A percentile compares a stretch with the other conserved stretches of the same genome.
These are phyloP conservation scores for Lutraria rhynchaena DNA, from an alignment of 1,140 invertebrate genomes.

Conservation along the genomic window DNA sequence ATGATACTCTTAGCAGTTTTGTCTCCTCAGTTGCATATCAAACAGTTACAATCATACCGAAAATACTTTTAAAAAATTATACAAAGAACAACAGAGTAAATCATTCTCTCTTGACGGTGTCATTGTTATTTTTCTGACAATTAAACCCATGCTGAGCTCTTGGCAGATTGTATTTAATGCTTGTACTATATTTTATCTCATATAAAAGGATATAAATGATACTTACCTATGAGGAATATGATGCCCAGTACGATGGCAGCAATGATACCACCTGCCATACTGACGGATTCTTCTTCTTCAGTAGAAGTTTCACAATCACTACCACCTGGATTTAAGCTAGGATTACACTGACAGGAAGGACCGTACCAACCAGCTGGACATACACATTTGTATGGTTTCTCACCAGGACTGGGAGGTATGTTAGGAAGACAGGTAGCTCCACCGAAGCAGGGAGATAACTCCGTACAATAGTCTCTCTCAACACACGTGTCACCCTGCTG, in stretches of 20 bases:
- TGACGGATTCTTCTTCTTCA: slow-evolving; percentile 57
- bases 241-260: slow-evolving; percentile 75
- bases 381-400: slow-evolving; percentile 26
- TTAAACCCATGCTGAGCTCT: too few relatives aligned
- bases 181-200: too few relatives aligned
- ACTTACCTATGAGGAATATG: slow-evolving; percentile 77
- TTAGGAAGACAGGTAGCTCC: slow-evolving; percentile 53
- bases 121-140: too few relatives aligned
- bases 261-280: slow-evolving; percentile 71
- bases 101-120: too few relatives aligned
- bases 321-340: slow-evolving; percentile 94
- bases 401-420: slow-evolving; percentile 1
- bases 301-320: slow-evolving; percentile 87
- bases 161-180: too few relatives aligned
- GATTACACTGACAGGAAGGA: slow-evolving; percentile 84
- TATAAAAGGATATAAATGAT: too few relatives aligned
- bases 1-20: too few relatives aligned
- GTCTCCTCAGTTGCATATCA: too few relatives aligned
- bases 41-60: too few relatives aligned
- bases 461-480: slow-evolving; percentile 37
- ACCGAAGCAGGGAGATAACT: slow-evolving; percentile 75
- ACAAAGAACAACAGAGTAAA: too few relatives aligned
- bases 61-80: too few relatives aligned
- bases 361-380: slow-evolving; percentile 43
- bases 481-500: not conserved